A percentile compares a stretch with the other conserved stretches of the same genome.
These are phyloP conservation scores for Myopa testacea DNA, from an alignment of 2,888 invertebrate genomes.

Conservation along the genomic window DNA sequence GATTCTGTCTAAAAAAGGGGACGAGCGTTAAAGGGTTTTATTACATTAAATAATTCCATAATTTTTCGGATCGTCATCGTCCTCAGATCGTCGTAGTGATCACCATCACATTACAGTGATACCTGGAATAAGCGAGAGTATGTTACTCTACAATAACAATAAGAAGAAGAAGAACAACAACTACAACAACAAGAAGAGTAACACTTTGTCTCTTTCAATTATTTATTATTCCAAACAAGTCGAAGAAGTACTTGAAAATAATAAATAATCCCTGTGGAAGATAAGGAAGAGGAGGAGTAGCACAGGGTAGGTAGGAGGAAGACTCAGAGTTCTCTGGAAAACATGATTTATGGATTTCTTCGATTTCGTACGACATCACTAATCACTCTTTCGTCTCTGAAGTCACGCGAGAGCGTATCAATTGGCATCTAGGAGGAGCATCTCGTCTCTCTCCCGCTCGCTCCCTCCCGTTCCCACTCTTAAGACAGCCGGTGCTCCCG, in stretches of 20 bases:
- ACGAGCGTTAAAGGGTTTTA: too few species aligned
- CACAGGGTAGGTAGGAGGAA: neutral
- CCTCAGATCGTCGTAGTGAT: conserved; percentile 35
- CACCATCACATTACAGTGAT: conserved; percentile 48
- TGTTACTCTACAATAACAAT: neutral
- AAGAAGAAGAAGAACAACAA: neutral
- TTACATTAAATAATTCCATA: conserved; percentile 13
- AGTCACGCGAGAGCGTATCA: conserved; percentile 5
- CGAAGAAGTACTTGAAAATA: neutral
- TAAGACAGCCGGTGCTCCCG: conserved; percentile 13
- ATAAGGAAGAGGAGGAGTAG: neutral
- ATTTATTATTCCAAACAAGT: conserved; percentile 28
- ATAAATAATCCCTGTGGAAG: neutral
- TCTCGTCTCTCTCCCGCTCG: neutral
- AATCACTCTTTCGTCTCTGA: conserved; percentile 26
- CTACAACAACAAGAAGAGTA: neutral
- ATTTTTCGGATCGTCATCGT: conserved; percentile 24
- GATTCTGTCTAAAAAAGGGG: too few species aligned
- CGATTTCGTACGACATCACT: conserved; percentile 30
- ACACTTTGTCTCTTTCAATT: conserved; percentile 6
- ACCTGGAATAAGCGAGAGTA: conserved; percentile 38
- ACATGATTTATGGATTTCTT: conserved; percentile 34
- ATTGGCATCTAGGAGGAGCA: conserved; percentile 24
- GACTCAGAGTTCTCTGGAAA: neutral
- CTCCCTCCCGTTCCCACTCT: neutral